These are phyloP conservation scores for Pectinophora gossypiella DNA, from an alignment of 1,140 invertebrate genomes.

Conservation along the genomic window DNA sequence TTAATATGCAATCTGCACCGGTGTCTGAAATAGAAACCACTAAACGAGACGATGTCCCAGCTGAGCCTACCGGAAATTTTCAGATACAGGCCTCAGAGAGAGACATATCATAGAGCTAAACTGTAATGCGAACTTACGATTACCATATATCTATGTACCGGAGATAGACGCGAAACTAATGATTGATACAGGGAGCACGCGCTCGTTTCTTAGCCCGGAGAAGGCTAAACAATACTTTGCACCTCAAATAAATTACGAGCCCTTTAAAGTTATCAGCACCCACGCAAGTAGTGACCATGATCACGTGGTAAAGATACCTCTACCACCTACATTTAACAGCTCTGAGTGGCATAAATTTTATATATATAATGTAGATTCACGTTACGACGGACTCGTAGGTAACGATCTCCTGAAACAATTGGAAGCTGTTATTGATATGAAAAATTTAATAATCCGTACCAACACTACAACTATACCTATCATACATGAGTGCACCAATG, in stretches of 20 bases:
- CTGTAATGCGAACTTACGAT: background rate
- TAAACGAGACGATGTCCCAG: too few relatives aligned
- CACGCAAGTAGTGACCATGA: constrained; percentile 6
- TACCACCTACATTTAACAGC: constrained; percentile 1
- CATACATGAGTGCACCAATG: too few relatives aligned
- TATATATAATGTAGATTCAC: constrained; percentile 4
- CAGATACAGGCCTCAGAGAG: background rate
- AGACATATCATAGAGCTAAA: constrained; percentile 6
- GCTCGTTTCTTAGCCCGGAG: constrained; percentile 12
- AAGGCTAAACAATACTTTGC: background rate
- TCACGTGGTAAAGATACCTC: constrained; percentile 3
- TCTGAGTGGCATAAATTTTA: constrained; percentile 3
- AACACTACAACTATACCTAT: too few relatives aligned
- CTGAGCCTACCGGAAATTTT: too few relatives aligned
- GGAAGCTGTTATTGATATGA: too few relatives aligned
- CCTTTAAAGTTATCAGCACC: constrained; percentile 9
- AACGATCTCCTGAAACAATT: too few relatives aligned
- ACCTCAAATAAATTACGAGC: background rate
- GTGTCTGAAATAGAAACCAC: too few relatives aligned
- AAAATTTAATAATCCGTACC: too few relatives aligned
- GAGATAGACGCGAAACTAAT: constrained; percentile 9
- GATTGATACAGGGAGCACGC: constrained; percentile 11
- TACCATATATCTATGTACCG: constrained; percentile 9
- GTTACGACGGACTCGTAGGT: too few relatives aligned
- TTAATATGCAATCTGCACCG: too few relatives aligned